Evolutionary conservation across 2,797 vertebrate genomes (phyloP).

Genomic region (Pipistrellus nathusii): DNA sequence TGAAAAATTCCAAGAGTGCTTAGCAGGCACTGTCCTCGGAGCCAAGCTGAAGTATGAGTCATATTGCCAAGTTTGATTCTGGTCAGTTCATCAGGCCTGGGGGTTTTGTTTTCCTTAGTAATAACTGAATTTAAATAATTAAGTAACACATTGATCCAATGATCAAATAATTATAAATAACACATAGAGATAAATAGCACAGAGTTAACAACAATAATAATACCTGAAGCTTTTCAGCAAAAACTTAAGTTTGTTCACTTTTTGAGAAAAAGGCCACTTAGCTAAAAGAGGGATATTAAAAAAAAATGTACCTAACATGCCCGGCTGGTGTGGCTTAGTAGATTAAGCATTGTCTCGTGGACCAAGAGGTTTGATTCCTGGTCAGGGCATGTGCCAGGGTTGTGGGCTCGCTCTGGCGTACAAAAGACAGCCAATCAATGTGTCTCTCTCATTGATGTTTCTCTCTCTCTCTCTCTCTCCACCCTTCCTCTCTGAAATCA

Average conservation of each 20-base stretch:
- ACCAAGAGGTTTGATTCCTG: too few relatives aligned
- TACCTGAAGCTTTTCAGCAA: background rate
- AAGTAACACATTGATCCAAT: background rate
- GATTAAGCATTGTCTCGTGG: too few relatives aligned
- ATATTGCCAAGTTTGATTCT: constrained; percentile 79
- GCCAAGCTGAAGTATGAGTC: constrained; percentile 85
- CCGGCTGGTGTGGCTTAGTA: too few relatives aligned
- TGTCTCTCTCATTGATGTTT: too few relatives aligned
- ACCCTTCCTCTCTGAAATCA: too few relatives aligned
- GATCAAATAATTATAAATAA: constrained; percentile 9
- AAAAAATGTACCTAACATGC: background rate
- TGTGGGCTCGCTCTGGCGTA: too few relatives aligned
- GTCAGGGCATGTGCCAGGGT: too few relatives aligned
- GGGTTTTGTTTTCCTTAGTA: constrained; percentile 35
- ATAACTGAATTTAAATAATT: constrained; percentile 18
- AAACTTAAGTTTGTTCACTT: constrained; percentile 25
- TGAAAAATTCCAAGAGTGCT: constrained; percentile 85
- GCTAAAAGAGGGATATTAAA: background rate
- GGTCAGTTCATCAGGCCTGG: background rate
- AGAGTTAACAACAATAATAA: constrained; percentile 20
- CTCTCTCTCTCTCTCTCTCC: too few relatives aligned
- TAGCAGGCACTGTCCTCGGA: constrained; percentile 85
- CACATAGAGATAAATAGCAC: background rate
- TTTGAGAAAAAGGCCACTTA: background rate
- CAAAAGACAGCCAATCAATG: too few relatives aligned